Evolutionary conservation across 1,140 invertebrate genomes (phyloP), one percentile per base, ranked within the genome.

Genomic region (Drosophila subpulchrella): DNA sequence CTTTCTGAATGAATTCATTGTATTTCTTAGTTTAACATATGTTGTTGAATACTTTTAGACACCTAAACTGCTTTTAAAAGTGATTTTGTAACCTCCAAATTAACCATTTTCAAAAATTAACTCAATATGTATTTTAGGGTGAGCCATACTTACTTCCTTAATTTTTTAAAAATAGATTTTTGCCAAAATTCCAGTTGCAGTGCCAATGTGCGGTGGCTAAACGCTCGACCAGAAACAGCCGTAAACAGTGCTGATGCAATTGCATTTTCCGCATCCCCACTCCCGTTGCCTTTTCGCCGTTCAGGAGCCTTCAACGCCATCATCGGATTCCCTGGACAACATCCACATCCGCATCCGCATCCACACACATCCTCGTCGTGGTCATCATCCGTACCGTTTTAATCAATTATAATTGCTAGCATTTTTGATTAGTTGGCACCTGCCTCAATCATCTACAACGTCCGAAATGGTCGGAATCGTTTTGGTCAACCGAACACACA

Each of bases 351-450:
- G 15, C 42, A 44, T 4, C 6, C 42, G 12, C 42, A 20, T 20
- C 27, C 38, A 44, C 1, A 17, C 7, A 10, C 63, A 57, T 41
- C 17, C n/a, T n/a, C 58, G 24, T 15, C 61, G 32, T 61, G 39
- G 51, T 34, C 62, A 67, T 59, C 70, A 72, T 67, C 63, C 57
- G 78, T 72, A 67, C 76, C 78, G 74, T 82, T 85, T 85, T 85
- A 85, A 85, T 85, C 83, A 85, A 85, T 85, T 85, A 85, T 85
- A 85, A 85, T 85, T 85, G 78, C 82, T 82, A 72, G 75, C 61
- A 85, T 85, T 85, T 85, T 85, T 88, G 83, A 85, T 85, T 85
- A 85, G 82, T 85, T 88, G 79, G 75, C 82, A 85, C 82, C 83
- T 82, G 78, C 61, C 73, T 59, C 54, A 75, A 65, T 66, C 54